These are phyloP conservation scores for Geotrypetes seraphini DNA, from an alignment of 2,797 vertebrate species.

Conservation along the genomic window DNA sequence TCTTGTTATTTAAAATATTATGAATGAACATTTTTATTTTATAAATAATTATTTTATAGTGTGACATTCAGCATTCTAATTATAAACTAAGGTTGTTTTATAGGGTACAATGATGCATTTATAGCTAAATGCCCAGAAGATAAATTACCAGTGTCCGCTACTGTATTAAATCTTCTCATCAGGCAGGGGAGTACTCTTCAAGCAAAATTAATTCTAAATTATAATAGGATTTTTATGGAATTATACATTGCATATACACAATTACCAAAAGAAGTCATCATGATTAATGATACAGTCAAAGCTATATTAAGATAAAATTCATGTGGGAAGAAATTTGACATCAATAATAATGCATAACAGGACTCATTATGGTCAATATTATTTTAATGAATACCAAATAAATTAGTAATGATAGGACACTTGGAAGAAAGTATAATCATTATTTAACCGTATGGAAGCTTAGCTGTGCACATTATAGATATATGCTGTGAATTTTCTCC, in stretches of 20 bases:
- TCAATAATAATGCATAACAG: constrained; percentile 31
- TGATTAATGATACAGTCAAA: constrained; percentile 17
- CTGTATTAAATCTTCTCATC: too few relatives aligned
- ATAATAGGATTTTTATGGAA: constrained; percentile 14
- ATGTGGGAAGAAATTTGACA: constrained; percentile 13
- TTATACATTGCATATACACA: constrained; percentile 19
- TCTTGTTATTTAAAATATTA: too few relatives aligned
- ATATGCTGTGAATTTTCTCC: neutral
- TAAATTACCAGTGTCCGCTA: too few relatives aligned
- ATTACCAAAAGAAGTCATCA: constrained; percentile 21
- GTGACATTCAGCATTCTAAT: too few relatives aligned
- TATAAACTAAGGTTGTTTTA: too few relatives aligned
- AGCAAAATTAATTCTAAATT: constrained; percentile 24
- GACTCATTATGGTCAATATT: constrained; percentile 31
- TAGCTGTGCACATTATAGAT: too few relatives aligned
- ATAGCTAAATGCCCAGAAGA: too few relatives aligned
- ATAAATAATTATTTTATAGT: too few relatives aligned
- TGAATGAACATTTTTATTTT: too few relatives aligned
- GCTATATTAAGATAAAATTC: constrained; percentile 25
- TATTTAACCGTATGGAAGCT: too few relatives aligned
- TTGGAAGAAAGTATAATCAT: constrained; percentile 21
- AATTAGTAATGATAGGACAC: constrained; percentile 25
- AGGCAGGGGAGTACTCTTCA: too few relatives aligned
- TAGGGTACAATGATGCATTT: too few relatives aligned
- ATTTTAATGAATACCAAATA: constrained; percentile 30